Evolutionary conservation across 2,888 invertebrate species (phyloP).

Genomic region (Erannis defoliaria): DNA sequence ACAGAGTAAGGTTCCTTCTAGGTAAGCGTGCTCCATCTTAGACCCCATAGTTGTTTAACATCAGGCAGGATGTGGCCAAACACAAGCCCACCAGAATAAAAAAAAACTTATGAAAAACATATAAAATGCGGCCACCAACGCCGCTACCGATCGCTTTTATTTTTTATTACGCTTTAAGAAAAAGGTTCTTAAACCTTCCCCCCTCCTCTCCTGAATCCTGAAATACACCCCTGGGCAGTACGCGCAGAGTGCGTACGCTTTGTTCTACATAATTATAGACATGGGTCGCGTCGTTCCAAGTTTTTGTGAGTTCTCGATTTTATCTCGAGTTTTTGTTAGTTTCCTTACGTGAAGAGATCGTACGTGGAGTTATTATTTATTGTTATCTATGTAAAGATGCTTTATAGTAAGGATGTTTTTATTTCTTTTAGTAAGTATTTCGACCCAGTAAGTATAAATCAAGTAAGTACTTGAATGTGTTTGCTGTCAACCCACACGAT

Average conservation of each 20-base stretch:
- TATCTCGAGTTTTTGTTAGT: slow-evolving; percentile 33
- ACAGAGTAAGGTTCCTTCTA: too few relatives aligned
- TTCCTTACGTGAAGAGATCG: slow-evolving; percentile 19
- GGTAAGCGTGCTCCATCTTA: too few relatives aligned
- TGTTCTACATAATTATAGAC: slow-evolving; percentile 43
- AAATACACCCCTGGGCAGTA: slow-evolving; percentile 15
- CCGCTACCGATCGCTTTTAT: too few relatives aligned
- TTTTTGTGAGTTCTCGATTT: slow-evolving; percentile 14
- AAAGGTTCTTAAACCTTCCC: too few relatives aligned
- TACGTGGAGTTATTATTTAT: slow-evolving; percentile 25
- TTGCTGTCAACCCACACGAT: not conserved
- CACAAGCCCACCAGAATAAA: too few relatives aligned
- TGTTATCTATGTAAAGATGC: not conserved
- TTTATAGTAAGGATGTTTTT: not conserved
- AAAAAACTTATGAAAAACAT: too few relatives aligned
- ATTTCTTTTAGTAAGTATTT: not conserved
- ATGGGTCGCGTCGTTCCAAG: slow-evolving; percentile 8
- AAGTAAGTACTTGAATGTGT: too few relatives aligned
- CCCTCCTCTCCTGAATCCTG: not conserved
- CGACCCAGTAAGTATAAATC: too few relatives aligned
- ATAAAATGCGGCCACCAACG: too few relatives aligned
- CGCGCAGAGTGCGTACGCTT: slow-evolving; percentile 34
- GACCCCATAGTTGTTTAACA: too few relatives aligned
- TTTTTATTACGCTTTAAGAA: too few relatives aligned
- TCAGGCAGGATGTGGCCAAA: too few relatives aligned